phyloP scores from a whole-genome alignment of 2,797 vertebrate species.

The Sciaenops ocellatus region DNA sequence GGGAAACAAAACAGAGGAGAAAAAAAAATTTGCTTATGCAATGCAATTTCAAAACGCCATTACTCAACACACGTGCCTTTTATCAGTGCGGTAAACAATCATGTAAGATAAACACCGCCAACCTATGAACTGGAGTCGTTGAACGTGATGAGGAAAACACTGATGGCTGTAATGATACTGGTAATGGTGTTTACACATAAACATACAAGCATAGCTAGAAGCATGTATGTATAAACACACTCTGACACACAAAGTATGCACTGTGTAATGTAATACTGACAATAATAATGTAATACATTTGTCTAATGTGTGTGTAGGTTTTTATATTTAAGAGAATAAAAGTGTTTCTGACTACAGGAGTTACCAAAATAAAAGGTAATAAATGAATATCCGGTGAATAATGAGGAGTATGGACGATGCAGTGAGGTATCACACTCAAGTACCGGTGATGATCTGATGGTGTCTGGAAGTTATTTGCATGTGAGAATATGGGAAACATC shows the following conservation, averaged over 20 bases:
- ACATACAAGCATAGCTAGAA: neutral
- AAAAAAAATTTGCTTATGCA: slow-evolving; percentile 28
- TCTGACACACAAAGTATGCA: neutral
- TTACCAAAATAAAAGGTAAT: neutral
- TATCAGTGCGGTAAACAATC: slow-evolving; percentile 30
- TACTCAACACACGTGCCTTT: slow-evolving; percentile 13
- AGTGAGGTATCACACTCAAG: neutral
- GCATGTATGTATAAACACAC: neutral
- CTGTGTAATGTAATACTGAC: neutral
- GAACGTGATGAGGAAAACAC: slow-evolving; percentile 23
- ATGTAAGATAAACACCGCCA: neutral
- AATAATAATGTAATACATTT: neutral
- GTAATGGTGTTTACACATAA: slow-evolving; percentile 24
- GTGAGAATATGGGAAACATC: slow-evolving; percentile 37
- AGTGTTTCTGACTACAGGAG: neutral
- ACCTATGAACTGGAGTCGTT: slow-evolving; percentile 16
- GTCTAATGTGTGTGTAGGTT: neutral
- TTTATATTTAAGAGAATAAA: neutral
- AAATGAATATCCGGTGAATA: neutral
- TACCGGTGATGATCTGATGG: neutral
- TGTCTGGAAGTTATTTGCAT: slow-evolving; percentile 19
- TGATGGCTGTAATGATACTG: neutral
- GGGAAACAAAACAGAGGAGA: slow-evolving; percentile 33
- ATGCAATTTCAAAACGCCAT: slow-evolving; percentile 23
- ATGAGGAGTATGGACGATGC: neutral